phyloP scores from a whole-genome alignment of 2,888 invertebrate species.

The Euclidia mi region DNA sequence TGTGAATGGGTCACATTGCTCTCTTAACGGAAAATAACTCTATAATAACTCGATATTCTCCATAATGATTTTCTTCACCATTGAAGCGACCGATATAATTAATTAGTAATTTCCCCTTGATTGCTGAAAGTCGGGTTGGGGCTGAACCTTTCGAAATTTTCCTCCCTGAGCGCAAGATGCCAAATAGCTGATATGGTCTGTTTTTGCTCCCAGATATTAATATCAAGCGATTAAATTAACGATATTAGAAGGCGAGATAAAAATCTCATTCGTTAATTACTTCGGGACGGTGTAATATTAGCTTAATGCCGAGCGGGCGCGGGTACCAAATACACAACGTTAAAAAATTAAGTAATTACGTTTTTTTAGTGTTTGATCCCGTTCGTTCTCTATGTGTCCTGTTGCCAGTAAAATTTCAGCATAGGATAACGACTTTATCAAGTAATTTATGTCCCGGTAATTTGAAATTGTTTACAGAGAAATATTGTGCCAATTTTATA shows the following conservation, averaged over 20 bases:
- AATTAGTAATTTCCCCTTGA: not conserved
- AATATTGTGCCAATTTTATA: not conserved
- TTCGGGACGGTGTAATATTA: slow-evolving; percentile 41
- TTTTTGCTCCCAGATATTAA: slow-evolving; percentile 19
- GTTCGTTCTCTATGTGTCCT: slow-evolving; percentile 2
- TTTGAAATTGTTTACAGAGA: slow-evolving; percentile 1
- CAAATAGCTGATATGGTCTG: slow-evolving; percentile 7
- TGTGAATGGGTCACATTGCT: too few species aligned
- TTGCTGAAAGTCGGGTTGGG: not conserved
- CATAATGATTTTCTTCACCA: too few species aligned
- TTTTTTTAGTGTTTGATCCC: slow-evolving; percentile 23
- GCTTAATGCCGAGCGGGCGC: slow-evolving; percentile 29
- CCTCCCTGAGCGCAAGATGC: slow-evolving; percentile 1
- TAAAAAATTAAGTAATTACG: slow-evolving; percentile 52
- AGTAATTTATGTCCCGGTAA: not conserved
- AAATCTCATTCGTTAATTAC: slow-evolving; percentile 73
- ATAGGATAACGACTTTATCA: slow-evolving; percentile 1
- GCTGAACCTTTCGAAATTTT: not conserved
- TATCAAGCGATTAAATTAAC: slow-evolving; percentile 59
- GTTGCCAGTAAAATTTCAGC: not conserved
- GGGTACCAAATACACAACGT: slow-evolving; percentile 32
- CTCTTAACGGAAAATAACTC: too few species aligned
- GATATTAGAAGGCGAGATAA: slow-evolving; percentile 62
- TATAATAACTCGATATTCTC: too few species aligned
- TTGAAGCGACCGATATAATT: too few species aligned